Conservation (phyloP, 2,888 invertebrate species). For the Dolichopus griseipennis region DNA sequence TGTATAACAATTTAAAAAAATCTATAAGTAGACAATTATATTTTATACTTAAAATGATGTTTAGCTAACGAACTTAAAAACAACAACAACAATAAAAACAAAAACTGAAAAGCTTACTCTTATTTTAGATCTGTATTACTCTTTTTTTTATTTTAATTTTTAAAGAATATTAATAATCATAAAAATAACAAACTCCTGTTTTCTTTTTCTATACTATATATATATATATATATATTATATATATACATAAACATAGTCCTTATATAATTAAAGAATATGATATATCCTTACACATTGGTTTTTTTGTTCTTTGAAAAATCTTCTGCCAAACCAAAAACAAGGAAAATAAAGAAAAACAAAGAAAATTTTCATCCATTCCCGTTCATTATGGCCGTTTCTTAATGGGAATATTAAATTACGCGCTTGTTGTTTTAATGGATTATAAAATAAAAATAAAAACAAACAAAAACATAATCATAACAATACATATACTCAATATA, state of each 20-base stretch:
- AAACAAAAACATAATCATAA: conserved; percentile 12
- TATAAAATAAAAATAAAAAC: conserved; percentile 25
- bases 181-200: not conserved
- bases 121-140: conserved; percentile 10
- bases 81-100: conserved; percentile 31
- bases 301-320: no score
- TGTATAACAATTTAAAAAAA: no score
- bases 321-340: no score
- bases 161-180: not conserved
- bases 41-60: not conserved
- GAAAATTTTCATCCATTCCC: conserved; percentile 13
- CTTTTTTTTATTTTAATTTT: not conserved
- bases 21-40: not conserved
- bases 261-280: not conserved
- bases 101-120: conserved; percentile 41
- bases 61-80: conserved; percentile 15
- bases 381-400: conserved; percentile 27
- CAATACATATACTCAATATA: not conserved
- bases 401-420: conserved; percentile 45
- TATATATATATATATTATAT: not conserved
- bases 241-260: not conserved
- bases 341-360: not conserved
- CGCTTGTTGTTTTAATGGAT: conserved; percentile 32
- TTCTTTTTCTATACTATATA: not conserved
- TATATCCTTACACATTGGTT: not conserved